These are phyloP conservation scores for Lepilemur ruficaudatus DNA, from an alignment of 2,797 vertebrate species.

Conservation along the genomic window DNA sequence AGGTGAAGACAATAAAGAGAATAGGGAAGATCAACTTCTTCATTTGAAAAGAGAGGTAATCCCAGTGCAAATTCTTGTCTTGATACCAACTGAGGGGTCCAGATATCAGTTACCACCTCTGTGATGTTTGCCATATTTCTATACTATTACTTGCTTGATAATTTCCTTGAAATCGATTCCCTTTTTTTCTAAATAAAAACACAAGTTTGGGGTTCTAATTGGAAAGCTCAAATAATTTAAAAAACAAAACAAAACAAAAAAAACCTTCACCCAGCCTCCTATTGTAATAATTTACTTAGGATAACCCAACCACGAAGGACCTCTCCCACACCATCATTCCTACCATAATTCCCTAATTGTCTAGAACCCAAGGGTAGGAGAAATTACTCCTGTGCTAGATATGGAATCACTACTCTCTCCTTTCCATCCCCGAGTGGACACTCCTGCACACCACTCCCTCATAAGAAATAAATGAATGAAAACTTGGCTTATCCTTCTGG, in stretches of 20 bases:
- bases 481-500: conserved; percentile 4
- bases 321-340: not conserved
- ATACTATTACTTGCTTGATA: not conserved
- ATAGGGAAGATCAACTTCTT: not conserved
- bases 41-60: not conserved
- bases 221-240: conserved; percentile 24
- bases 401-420: not conserved
- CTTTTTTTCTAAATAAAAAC: conserved; percentile 33
- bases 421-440: not conserved
- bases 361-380: not conserved
- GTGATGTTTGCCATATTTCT: not conserved
- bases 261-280: not conserved
- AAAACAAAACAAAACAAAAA: no score
- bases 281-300: conserved; percentile 34
- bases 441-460: not conserved
- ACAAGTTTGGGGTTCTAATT: conserved; percentile 8
- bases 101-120: not conserved
- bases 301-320: not conserved
- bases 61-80: not conserved
- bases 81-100: not conserved
- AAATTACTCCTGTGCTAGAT: not conserved
- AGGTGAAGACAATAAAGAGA: conserved; percentile 64
- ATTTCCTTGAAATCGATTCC: not conserved
- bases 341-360: not conserved
- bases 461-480: conserved; percentile 15